Base-by-base conservation (phyloP, 2,113 vertebrate genomes). In the Daubentonia madagascariensis region DNA sequence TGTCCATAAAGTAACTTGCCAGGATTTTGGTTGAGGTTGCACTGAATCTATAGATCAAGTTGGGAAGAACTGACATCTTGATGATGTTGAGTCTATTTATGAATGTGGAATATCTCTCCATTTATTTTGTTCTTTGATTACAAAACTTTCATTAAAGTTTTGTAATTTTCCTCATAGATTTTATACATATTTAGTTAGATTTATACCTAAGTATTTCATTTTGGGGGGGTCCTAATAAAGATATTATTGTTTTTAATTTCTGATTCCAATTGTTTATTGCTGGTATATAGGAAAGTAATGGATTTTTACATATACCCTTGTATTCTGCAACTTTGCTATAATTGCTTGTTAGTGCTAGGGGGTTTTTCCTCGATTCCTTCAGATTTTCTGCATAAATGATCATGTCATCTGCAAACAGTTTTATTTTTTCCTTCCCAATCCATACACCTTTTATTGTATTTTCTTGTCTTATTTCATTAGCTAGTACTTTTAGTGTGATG, bases 31-130 rank as follows among this genome's bases (percentile, higher is more conserved):
- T 65, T 14, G 5, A 16, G 16, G 35, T 8, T 12, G 50, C 6
- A 5, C 25, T 37, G 35, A 54, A 6, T 25, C 28, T 23, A 11
- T 37, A n/a, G 20, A 14, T n/a, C 57, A 32, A 57, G 48, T 25
- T 83, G 9, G 1, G 28, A 45, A 43, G 70, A 8, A 14, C 3
- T 5, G 7, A 25, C 13, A 67, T 65, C n/a, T 57, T 35, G 45
- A n/a, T n/a, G 28, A 17, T 1, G 0, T 18, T 13, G 61, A 8
- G 5, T 73, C 20, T 25, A 3, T 37, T 67, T 10, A 5, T 45
- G 22, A 43, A 35, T 22, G 20, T 12, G 50, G 30, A 5, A 20
- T 48, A n/a, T 18, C 68, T 63, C n/a, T n/a, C n/a, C n/a, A 9
- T 17, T 25, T 37, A 48, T 50, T 43, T n/a, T 8, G 22, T 45